These are phyloP conservation scores for Monopterus albus DNA, from an alignment of 2,113 vertebrate species.

Conservation along the genomic window DNA sequence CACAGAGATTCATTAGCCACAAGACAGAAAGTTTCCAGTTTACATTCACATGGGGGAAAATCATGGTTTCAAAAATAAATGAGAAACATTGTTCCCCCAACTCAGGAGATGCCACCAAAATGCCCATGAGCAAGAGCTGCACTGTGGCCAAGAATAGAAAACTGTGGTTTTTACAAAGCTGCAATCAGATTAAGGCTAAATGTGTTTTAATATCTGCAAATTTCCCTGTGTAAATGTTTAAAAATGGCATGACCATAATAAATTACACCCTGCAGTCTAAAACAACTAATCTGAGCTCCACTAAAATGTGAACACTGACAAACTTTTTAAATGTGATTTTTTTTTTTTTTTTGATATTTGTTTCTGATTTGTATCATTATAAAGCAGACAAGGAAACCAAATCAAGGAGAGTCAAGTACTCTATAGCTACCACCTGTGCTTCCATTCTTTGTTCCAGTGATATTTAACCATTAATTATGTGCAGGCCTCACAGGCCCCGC, in stretches of 20 bases:
- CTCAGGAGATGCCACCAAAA: background rate
- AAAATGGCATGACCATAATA: background rate
- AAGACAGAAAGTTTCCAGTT: background rate
- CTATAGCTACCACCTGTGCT: constrained; percentile 74
- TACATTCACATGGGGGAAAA: background rate
- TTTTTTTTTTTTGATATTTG: constrained; percentile 43
- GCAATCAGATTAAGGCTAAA: constrained; percentile 18
- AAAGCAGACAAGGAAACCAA: too few relatives aligned
- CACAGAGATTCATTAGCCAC: background rate
- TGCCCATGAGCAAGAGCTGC: background rate
- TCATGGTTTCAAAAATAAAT: background rate
- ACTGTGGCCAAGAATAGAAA: background rate
- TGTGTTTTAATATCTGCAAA: constrained; percentile 5
- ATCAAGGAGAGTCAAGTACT: constrained; percentile 33
- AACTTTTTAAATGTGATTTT: constrained; percentile 41
- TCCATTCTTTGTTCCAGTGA: constrained; percentile 65
- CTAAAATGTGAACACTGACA: constrained; percentile 35
- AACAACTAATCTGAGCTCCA: constrained; percentile 22
- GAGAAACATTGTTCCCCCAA: background rate
- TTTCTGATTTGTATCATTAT: too few relatives aligned
- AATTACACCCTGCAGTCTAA: constrained; percentile 17
- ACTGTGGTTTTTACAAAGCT: constrained; percentile 8
- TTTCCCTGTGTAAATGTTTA: background rate
- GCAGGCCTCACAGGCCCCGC: constrained; percentile 50
- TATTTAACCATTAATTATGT: constrained; percentile 70